These are phyloP conservation scores for Ochropacha duplaris DNA, from an alignment of 2,888 invertebrate genomes.

Conservation along the genomic window DNA sequence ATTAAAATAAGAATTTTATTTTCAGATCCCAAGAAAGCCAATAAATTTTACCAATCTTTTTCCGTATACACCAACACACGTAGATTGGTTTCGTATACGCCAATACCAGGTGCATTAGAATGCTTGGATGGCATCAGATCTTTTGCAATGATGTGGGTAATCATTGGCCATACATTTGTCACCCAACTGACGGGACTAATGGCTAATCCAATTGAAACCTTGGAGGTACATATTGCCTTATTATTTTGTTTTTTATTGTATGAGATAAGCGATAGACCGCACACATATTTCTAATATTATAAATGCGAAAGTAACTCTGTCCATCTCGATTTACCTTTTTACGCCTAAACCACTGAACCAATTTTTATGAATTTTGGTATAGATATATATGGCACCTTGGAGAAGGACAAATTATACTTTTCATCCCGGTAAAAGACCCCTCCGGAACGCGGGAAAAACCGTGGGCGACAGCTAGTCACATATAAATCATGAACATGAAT, in stretches of 20 bases:
- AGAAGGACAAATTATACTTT: no score
- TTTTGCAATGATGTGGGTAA: constrained; percentile 77
- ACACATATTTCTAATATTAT: no score
- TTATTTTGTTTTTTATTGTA: not conserved
- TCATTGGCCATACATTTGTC: constrained; percentile 63
- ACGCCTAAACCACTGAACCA: no score
- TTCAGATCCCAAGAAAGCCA: constrained; percentile 49
- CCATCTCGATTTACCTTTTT: no score
- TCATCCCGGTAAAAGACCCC: no score
- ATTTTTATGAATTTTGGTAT: no score
- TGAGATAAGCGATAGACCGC: no score
- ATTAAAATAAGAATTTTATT: not conserved
- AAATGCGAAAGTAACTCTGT: no score
- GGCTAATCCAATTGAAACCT: constrained; percentile 42
- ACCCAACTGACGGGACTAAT: constrained; percentile 28
- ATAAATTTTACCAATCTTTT: constrained; percentile 41
- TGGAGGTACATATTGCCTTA: constrained; percentile 34
- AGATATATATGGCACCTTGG: no score
- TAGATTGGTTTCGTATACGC: constrained; percentile 56
- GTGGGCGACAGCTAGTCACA: no score
- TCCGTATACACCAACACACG: constrained; percentile 67
- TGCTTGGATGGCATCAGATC: constrained; percentile 75
- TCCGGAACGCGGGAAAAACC: no score
- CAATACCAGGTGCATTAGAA: constrained; percentile 55
- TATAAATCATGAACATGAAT: no score